A percentile compares a stretch with the other conserved stretches of the same genome.
These are phyloP conservation scores for Vanacampus margaritifer DNA, from an alignment of 2,113 vertebrate species.

Conservation along the genomic window DNA sequence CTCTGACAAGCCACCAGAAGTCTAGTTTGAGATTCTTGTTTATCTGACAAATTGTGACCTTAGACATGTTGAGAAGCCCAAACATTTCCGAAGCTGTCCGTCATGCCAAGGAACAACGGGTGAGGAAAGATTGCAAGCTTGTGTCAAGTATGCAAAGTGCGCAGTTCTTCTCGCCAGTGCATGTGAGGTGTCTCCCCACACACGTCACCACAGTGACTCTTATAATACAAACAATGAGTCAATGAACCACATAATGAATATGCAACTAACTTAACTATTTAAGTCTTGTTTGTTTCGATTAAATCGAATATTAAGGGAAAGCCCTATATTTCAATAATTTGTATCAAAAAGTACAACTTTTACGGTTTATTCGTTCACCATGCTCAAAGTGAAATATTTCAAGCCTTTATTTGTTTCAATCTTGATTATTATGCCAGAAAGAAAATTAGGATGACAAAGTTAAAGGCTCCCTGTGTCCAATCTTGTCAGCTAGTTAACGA, in stretches of 20 bases:
- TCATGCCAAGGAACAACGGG: constrained; percentile 26
- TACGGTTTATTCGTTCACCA: too few relatives aligned
- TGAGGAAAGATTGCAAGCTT: constrained; percentile 26
- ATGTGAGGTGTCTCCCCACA: constrained; percentile 38
- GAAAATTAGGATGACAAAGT: too few relatives aligned
- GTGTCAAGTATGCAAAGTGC: constrained; percentile 52
- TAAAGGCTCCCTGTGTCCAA: too few relatives aligned
- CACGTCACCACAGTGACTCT: constrained; percentile 20
- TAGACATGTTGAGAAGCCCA: constrained; percentile 21
- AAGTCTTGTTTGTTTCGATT: neutral
- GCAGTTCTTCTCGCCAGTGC: constrained; percentile 44
- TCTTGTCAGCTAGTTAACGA: too few relatives aligned
- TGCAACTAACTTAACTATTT: neutral
- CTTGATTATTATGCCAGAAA: too few relatives aligned
- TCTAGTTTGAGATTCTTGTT: constrained; percentile 31
- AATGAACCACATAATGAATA: neutral
- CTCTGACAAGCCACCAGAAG: constrained; percentile 7
- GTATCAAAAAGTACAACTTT: too few relatives aligned
- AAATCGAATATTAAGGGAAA: too few relatives aligned
- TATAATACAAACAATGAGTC: neutral
- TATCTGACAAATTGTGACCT: constrained; percentile 37
- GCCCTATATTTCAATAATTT: too few relatives aligned
- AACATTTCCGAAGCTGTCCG: constrained; percentile 44
- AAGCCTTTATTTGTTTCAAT: too few relatives aligned
- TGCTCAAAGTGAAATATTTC: too few relatives aligned